Percentiles rank a stretch among this genome's conserved stretches.
These are phyloP conservation scores for Enteromius thamalakanensis DNA, from an alignment of 2,797 vertebrate species.

Conservation along the genomic window DNA sequence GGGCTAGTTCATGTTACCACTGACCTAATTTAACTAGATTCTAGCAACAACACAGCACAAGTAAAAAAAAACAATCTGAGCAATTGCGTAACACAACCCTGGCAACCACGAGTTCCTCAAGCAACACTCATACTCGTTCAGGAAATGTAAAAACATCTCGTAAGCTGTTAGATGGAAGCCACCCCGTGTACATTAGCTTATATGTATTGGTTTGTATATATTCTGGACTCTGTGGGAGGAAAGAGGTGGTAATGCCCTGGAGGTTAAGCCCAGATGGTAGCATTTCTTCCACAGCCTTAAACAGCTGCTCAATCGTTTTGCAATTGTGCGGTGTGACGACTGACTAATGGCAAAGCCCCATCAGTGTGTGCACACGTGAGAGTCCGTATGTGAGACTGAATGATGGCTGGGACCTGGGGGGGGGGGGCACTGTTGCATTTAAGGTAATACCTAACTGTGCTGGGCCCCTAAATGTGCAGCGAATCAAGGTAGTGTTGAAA, in stretches of 20 bases:
- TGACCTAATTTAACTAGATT: neutral
- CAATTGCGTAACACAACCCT: neutral
- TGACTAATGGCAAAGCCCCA: conserved; percentile 60
- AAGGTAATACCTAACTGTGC: conserved; percentile 35
- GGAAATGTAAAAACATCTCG: conserved; percentile 21
- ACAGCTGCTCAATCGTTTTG: conserved; percentile 60
- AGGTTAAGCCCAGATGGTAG: conserved; percentile 47
- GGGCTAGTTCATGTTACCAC: neutral
- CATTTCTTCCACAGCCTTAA: conserved; percentile 52
- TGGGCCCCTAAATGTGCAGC: conserved; percentile 61
- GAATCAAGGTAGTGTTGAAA: conserved; percentile 74
- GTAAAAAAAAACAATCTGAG: conserved; percentile 9
- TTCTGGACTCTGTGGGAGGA: conserved; percentile 32
- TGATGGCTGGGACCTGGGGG: conserved; percentile 34
- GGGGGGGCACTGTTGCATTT: conserved; percentile 36
- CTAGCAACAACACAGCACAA: neutral
- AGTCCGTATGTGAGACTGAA: conserved; percentile 28
- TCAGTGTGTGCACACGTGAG: conserved; percentile 29
- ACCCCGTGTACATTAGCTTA: conserved; percentile 8
- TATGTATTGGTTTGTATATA: conserved; percentile 28
- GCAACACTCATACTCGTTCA: conserved; percentile 21
- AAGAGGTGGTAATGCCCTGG: conserved; percentile 50
- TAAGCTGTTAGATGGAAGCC: conserved; percentile 16
- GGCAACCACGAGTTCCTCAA: neutral
- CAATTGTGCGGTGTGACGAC: conserved; percentile 52